phyloP scores from a whole-genome alignment of 2,797 vertebrate species.

The Rhincodon typus region DNA sequence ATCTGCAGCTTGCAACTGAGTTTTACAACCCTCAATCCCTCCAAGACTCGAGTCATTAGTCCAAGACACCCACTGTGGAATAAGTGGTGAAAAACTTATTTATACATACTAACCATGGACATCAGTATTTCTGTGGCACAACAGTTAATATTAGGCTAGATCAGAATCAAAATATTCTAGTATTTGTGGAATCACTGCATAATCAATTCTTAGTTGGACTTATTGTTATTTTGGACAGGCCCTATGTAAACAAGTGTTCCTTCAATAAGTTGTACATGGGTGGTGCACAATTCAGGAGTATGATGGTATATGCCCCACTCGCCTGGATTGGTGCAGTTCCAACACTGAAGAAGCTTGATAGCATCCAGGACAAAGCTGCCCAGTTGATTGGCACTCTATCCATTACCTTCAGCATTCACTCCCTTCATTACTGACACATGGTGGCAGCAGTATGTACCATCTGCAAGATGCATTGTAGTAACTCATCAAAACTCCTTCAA shows the following conservation, averaged over 20 bases:
- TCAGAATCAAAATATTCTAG: background rate
- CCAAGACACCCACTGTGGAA: conserved; percentile 69
- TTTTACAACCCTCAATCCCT: conserved; percentile 75
- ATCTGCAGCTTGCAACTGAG: conserved; percentile 71
- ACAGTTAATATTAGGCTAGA: background rate
- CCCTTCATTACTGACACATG: too few species aligned
- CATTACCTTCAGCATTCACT: too few species aligned
- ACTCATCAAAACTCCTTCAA: too few species aligned
- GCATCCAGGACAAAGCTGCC: too few species aligned
- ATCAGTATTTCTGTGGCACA: background rate
- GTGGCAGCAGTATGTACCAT: too few species aligned
- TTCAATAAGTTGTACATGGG: background rate
- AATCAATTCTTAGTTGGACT: background rate
- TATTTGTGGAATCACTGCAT: background rate
- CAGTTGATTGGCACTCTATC: too few species aligned
- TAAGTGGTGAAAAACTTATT: background rate
- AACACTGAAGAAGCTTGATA: too few species aligned
- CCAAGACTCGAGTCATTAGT: conserved; percentile 71
- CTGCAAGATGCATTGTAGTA: too few species aligned
- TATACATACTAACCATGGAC: background rate
- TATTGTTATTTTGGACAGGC: background rate
- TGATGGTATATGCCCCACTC: too few species aligned
- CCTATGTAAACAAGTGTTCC: background rate
- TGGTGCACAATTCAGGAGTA: background rate
- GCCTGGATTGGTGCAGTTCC: too few species aligned